Evolutionary conservation across 2,113 vertebrate genomes (phyloP).

Genomic region (Chelonoidis abingdonii): DNA sequence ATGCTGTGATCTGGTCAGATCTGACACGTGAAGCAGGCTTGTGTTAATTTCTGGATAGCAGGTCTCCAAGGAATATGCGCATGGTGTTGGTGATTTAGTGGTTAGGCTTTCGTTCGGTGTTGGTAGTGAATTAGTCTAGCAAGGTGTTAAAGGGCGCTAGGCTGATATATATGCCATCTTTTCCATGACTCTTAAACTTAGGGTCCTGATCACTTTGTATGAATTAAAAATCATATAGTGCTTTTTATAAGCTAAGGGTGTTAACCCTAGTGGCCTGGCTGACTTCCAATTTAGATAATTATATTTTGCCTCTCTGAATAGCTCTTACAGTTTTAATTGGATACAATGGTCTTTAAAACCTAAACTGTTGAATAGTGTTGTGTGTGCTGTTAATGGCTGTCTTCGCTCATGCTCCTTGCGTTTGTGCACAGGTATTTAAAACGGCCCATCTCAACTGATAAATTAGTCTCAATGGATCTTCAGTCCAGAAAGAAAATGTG

Average conservation of each 20-base stretch:
- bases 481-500: not conserved
- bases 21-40: not conserved
- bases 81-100: not conserved
- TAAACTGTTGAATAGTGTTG: conserved; percentile 8
- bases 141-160: not conserved
- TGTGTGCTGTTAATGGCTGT: conserved; percentile 43
- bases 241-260: not conserved
- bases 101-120: not conserved
- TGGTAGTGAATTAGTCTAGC: conserved; percentile 26
- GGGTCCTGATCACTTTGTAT: not conserved
- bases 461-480: not conserved
- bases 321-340: conserved; percentile 57
- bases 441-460: not conserved
- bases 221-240: not conserved
- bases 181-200: conserved; percentile 15
- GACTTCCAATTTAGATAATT: conserved; percentile 56
- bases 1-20: not conserved
- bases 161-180: conserved; percentile 26
- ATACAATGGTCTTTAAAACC: conserved; percentile 11
- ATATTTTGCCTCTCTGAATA: conserved; percentile 55
- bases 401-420: not conserved
- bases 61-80: not conserved
- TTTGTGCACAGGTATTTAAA: not conserved
- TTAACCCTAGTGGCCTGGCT: not conserved
- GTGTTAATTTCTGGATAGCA: not conserved